A percentile compares a stretch with the other conserved stretches of the same genome.
phyloP scores from a whole-genome alignment of 2,113 vertebrate genomes.

The Labeo rohita region DNA sequence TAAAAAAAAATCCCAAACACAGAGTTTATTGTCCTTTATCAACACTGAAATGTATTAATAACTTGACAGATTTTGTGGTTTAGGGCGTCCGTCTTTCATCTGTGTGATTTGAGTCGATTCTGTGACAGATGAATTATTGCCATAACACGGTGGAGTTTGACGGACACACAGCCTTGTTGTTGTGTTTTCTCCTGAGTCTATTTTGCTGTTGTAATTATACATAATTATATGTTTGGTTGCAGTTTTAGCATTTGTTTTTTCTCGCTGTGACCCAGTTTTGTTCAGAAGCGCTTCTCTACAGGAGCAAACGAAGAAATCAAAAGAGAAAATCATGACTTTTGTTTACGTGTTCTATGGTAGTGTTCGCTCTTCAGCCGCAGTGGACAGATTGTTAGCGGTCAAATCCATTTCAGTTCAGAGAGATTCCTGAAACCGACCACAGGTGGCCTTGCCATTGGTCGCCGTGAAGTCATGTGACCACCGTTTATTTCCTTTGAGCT shows the following conservation, averaged over 20 bases:
- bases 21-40: not conserved
- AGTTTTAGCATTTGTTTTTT: not conserved
- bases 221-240: not conserved
- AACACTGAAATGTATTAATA: not conserved
- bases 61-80: not conserved
- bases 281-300: not conserved
- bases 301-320: not conserved
- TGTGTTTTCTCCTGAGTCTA: not conserved
- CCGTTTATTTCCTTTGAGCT: constrained; percentile 1
- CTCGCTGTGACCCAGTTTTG: not conserved
- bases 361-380: not conserved
- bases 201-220: not conserved
- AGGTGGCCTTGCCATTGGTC: not conserved
- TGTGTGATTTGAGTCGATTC: not conserved
- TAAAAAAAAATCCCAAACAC: no score
- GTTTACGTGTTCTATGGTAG: not conserved
- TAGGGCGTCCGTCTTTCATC: not conserved
- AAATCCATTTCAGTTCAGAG: not conserved
- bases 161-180: not conserved
- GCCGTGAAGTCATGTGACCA: not conserved
- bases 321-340: not conserved
- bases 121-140: not conserved
- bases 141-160: not conserved
- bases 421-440: not conserved
- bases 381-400: not conserved